Evolutionary conservation across 2,797 vertebrate genomes (phyloP).

Genomic region (Esox masquinongy): DNA sequence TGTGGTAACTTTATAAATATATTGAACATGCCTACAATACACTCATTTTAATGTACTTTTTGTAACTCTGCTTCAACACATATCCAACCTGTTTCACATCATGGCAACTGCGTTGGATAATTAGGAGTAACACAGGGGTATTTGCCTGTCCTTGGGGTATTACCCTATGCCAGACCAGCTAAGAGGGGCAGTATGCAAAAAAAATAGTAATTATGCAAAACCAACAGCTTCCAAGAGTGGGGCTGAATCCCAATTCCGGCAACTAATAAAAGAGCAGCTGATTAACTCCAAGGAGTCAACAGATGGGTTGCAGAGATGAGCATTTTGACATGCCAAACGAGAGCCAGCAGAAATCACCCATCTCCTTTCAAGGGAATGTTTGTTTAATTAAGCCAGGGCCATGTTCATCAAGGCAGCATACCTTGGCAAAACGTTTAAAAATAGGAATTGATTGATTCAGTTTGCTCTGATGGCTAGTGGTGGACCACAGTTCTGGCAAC

Average conservation of each 20-base stretch:
- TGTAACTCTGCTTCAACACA: neutral
- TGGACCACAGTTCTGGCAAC: neutral
- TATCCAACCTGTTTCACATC: slow-evolving; percentile 8
- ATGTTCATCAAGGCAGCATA: neutral
- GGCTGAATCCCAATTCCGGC: neutral
- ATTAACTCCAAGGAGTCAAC: slow-evolving; percentile 15
- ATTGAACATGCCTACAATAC: neutral
- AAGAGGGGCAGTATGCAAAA: neutral
- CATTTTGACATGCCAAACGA: neutral
- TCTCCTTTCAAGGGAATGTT: neutral
- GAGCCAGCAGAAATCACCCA: neutral
- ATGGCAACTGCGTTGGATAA: neutral
- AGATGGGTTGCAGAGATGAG: too few relatives aligned
- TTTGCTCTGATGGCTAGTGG: neutral
- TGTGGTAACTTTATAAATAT: neutral
- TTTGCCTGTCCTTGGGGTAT: neutral
- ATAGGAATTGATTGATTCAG: neutral
- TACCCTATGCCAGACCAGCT: neutral
- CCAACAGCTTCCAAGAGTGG: neutral
- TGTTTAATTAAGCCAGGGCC: neutral
- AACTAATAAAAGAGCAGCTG: slow-evolving; percentile 6
- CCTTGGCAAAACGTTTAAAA: neutral
- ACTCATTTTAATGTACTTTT: neutral
- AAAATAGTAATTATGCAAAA: neutral
- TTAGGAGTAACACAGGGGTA: neutral